These are phyloP conservation scores for Myotis findleyi DNA, from an alignment of 2,797 vertebrate species.

Conservation along the genomic window DNA sequence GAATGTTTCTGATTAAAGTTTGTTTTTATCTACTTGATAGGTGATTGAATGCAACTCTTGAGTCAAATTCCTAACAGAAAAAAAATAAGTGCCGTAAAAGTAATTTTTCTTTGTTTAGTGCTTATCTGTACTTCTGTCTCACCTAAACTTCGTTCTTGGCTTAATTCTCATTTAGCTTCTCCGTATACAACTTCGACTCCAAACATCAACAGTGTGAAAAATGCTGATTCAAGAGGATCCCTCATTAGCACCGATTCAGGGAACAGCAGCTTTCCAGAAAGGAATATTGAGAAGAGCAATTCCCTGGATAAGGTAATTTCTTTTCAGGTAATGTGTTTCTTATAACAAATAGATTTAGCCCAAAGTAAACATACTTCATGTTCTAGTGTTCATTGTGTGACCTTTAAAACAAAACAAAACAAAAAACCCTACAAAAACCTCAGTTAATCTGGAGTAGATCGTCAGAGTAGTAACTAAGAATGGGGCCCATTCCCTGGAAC, in stretches of 20 bases:
- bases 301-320: slow-evolving; percentile 95
- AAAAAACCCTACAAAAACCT: neutral
- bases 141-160: slow-evolving; percentile 36
- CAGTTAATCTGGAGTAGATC: neutral
- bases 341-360: neutral
- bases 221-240: slow-evolving; percentile 96
- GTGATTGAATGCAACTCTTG: neutral
- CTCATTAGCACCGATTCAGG: slow-evolving; percentile 97
- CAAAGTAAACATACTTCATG: neutral
- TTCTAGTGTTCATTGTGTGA: neutral
- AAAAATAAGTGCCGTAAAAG: neutral
- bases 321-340: neutral
- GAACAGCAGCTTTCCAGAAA: slow-evolving; percentile 96
- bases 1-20: slow-evolving; percentile 7
- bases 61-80: neutral
- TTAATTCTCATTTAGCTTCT: slow-evolving; percentile 88
- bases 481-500: neutral
- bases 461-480: neutral
- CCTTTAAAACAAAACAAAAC: neutral
- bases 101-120: neutral
- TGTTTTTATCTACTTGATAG: neutral
- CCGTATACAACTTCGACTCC: slow-evolving; percentile 94
- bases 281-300: slow-evolving; percentile 93
- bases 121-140: neutral
- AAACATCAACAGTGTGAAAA: slow-evolving; percentile 93